Evolutionary conservation across 2,113 vertebrate species (phyloP).

Genomic region (Anser brachyrhynchus): DNA sequence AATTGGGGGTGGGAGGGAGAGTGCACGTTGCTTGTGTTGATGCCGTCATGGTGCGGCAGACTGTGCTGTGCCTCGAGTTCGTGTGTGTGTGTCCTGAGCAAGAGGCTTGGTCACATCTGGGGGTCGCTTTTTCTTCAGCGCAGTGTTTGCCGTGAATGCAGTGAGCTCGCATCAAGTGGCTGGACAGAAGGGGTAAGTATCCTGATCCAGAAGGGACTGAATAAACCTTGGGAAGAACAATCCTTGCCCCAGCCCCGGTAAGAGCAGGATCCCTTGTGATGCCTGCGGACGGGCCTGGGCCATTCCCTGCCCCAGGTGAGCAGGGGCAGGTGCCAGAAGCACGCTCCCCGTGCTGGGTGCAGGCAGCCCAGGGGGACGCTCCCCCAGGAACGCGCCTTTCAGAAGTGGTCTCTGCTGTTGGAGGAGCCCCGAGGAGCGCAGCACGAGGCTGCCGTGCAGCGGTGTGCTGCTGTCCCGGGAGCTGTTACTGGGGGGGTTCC

Average conservation of each 20-base stretch:
- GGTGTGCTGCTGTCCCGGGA: background rate
- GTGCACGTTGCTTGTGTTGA: fast-evolving
- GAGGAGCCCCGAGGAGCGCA: fast-evolving
- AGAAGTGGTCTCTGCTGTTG: background rate
- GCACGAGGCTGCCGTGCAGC: fast-evolving
- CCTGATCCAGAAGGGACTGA: background rate
- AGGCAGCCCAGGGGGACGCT: fast-evolving
- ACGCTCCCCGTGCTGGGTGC: background rate
- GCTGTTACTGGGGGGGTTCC: too few species aligned
- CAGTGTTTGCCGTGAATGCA: fast-evolving
- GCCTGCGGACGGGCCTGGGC: background rate
- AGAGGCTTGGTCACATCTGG: background rate
- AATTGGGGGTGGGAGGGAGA: fast-evolving
- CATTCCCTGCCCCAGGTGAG: background rate
- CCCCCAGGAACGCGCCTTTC: fast-evolving
- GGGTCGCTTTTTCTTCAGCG: fast-evolving
- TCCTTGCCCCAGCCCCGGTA: fast-evolving
- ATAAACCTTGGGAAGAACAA: background rate
- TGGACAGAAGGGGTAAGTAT: background rate
- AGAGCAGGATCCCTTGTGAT: fast-evolving
- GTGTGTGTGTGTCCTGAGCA: fast-evolving
- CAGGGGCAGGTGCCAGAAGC: background rate
- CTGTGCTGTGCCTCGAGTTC: fast-evolving
- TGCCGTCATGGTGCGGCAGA: fast-evolving
- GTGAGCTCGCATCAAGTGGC: background rate